Base-by-base conservation (phyloP, 1,140 invertebrate species). In the Vanessa tameamea region DNA sequence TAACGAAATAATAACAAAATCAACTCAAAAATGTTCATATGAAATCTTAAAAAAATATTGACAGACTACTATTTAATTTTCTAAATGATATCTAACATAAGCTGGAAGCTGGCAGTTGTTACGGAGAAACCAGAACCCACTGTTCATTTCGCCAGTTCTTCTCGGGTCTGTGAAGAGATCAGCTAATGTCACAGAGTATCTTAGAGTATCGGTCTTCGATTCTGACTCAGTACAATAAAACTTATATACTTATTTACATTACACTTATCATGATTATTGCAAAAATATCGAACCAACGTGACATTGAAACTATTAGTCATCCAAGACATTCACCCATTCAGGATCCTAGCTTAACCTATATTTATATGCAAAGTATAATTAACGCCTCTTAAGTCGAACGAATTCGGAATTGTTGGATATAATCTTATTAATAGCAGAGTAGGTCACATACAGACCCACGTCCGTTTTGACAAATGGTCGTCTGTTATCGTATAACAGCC, bases 391-490 rank as follows among this genome's bases (percentile, higher is more conserved):
- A 63, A 61, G 14, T 15, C 26, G 20, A 12, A 16, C 20, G 55
- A 70, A 70, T 48, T 70, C 51, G 16, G 70, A 8, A n/a, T 31
- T 43, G 16, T 57, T 55, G 48, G 4, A 15, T 8, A 47, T 43
- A 70, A 71, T 63, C 61, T 64, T 51, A 64, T 69, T 70, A 65
- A 61, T 55, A 51, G 11, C 23, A 73, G 37, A 70, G 66, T 77
- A 70, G 75, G 75, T 73, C 75, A 66, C 57, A 77, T 47, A 66
- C 71, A 67, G 50, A 50, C 73, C 72, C 70, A 75, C 75, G 77
- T 79, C 72, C 68, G 51, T 76, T 79, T 80, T 79, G 79, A 84
- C 76, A 82, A 84, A 84, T 82, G 78, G 72, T 72, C 23, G 57
- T 61, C 71, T 76, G 47, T 37, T 69, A 70, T 66, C 73, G 67